phyloP scores from a whole-genome alignment of 2,113 vertebrate genomes.

The Lontra canadensis region DNA sequence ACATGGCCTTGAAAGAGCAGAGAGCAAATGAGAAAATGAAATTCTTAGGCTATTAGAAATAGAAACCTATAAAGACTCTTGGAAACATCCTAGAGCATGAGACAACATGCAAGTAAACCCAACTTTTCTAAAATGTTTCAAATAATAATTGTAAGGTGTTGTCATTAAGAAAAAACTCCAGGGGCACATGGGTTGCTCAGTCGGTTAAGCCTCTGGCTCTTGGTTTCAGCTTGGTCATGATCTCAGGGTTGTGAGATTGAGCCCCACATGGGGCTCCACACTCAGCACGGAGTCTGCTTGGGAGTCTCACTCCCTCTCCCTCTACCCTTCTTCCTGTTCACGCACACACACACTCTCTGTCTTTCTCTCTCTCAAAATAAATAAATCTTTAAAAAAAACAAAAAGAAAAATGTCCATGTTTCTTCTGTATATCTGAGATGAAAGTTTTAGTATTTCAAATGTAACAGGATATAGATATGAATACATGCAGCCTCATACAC shows the following conservation, averaged over 20 bases:
- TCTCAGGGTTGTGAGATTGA: background rate
- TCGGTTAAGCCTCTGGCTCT: background rate
- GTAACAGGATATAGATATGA: background rate
- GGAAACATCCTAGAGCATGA: background rate
- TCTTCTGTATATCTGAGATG: background rate
- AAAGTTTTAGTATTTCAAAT: background rate
- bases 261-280: background rate
- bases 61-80: background rate
- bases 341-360: background rate
- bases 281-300: background rate
- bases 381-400: background rate
- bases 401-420: background rate
- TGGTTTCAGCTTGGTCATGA: background rate
- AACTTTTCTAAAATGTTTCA: constrained; percentile 26
- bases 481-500: background rate
- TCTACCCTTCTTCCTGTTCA: background rate
- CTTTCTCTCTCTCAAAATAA: background rate
- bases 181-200: background rate
- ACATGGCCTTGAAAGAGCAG: background rate
- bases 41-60: background rate
- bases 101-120: background rate
- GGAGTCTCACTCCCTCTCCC: background rate
- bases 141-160: background rate
- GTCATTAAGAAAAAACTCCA: background rate
- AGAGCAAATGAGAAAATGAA: constrained; percentile 39